Evolutionary conservation across 2,113 vertebrate species (phyloP).

Genomic region (Synodontis membranacea): DNA sequence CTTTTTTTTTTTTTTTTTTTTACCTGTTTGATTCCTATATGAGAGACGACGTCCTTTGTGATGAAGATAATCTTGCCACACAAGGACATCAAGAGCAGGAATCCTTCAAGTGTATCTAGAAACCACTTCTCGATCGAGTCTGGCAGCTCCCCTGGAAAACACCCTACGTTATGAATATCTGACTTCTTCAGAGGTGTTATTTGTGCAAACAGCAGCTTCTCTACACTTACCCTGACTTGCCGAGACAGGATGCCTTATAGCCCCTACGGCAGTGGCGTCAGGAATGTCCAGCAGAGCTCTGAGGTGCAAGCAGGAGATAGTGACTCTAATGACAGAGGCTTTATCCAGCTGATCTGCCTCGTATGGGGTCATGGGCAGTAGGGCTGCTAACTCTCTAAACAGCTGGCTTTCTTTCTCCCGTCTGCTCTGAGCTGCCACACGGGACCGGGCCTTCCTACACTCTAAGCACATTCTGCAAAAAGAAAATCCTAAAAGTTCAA

Average conservation of each 20-base stretch:
- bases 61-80: slow-evolving; percentile 60
- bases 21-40: slow-evolving; percentile 62
- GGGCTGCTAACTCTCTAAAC: slow-evolving; percentile 54
- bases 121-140: slow-evolving; percentile 39
- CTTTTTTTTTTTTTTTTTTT: background rate
- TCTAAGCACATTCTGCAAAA: slow-evolving; percentile 52
- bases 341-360: slow-evolving; percentile 53
- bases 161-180: background rate
- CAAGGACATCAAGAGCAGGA: slow-evolving; percentile 57
- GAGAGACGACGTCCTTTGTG: slow-evolving; percentile 48
- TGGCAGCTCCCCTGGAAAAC: slow-evolving; percentile 19
- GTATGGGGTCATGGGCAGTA: slow-evolving; percentile 51
- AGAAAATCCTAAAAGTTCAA: background rate
- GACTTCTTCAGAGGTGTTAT: background rate
- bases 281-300: slow-evolving; percentile 38
- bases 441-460: slow-evolving; percentile 52
- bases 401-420: slow-evolving; percentile 56
- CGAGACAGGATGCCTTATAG: background rate
- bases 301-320: slow-evolving; percentile 57
- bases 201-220: background rate
- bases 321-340: slow-evolving; percentile 60
- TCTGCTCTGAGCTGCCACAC: slow-evolving; percentile 55
- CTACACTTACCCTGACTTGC: background rate
- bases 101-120: slow-evolving; percentile 54
- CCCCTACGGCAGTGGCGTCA: background rate